Base-by-base conservation (phyloP, 2,888 invertebrate genomes). In the Fragum fragum region DNA sequence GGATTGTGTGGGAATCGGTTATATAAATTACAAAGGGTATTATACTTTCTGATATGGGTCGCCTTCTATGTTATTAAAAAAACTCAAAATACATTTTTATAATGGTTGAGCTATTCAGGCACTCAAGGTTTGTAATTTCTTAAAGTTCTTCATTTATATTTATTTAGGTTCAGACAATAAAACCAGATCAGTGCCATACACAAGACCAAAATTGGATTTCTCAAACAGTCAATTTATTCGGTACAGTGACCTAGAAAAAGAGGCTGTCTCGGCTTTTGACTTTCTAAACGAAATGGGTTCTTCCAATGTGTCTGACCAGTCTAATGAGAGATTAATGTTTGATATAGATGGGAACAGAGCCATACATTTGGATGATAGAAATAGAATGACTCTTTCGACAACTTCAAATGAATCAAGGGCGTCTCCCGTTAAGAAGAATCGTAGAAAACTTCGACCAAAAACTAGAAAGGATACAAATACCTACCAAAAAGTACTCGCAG, bases 251-350 rank as follows among this genome's bases (percentile, higher is more conserved):
- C 85, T 86, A 28, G 92, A 92, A 75, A 82, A 90, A 59, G 90
- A 91, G 29, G 91, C 92, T 23, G 87, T 92, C 23, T 88, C 92
- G 21, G 90, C 91, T 21, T 92, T 91, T 72, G 90, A 92, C 70
- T 92, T 91, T 76, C 85, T 92, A 1, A 79, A 92, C 69, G 88
- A 90, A 16, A 86, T 90, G 74, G 72, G 88, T 23, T 79, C 88
- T 9, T 88, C 90, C 3, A 39, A 69, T 18, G 32, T 69, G 29
- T 79, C 83, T 66, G 72, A 76, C 76, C 79, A 85, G 79, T 79
- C 81, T 57, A 73, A 59, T 52, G 72, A 73, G 11, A 73, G 29
- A 42, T 79, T 81, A 36, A 55, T 79, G 66, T 73, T 63, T 47
- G 74, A 52, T 57, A 23, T 39, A 23, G 79, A 77, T 61, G 76